A percentile compares a stretch with the other conserved stretches of the same genome.
Conservation (phyloP, 2,888 invertebrate species). For the Therioaphis trifolii region DNA sequence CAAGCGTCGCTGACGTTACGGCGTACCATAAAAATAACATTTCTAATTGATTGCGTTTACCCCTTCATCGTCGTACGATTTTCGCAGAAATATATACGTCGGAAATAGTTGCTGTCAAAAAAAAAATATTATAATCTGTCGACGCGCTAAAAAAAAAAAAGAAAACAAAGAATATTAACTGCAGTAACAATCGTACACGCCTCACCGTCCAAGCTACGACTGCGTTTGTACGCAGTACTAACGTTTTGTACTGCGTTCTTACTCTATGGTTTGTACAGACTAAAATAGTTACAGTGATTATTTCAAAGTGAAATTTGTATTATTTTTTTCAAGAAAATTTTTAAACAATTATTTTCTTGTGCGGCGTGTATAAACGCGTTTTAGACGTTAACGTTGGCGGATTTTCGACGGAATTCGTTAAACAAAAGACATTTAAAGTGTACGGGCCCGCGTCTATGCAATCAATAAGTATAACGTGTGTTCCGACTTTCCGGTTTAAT, state of each 20-base stretch:
- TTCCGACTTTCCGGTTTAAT: neutral
- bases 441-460: neutral
- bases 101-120: neutral
- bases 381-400: neutral
- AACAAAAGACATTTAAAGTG: neutral
- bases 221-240: too few relatives aligned
- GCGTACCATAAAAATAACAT: neutral
- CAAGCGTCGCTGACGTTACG: neutral
- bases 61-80: neutral
- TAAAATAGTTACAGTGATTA: too few relatives aligned
- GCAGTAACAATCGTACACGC: too few relatives aligned
- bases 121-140: neutral
- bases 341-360: neutral
- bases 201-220: too few relatives aligned
- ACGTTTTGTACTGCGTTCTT: too few relatives aligned
- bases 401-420: neutral
- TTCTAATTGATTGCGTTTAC: constrained; percentile 22
- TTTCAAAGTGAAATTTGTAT: too few relatives aligned
- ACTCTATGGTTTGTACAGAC: too few relatives aligned
- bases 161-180: too few relatives aligned
- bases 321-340: neutral
- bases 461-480: neutral
- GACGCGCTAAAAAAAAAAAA: neutral
- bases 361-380: too few relatives aligned
- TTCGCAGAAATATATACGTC: neutral